Conservation (phyloP, 2,113 vertebrate genomes). For the Eretmochelys imbricata region DNA sequence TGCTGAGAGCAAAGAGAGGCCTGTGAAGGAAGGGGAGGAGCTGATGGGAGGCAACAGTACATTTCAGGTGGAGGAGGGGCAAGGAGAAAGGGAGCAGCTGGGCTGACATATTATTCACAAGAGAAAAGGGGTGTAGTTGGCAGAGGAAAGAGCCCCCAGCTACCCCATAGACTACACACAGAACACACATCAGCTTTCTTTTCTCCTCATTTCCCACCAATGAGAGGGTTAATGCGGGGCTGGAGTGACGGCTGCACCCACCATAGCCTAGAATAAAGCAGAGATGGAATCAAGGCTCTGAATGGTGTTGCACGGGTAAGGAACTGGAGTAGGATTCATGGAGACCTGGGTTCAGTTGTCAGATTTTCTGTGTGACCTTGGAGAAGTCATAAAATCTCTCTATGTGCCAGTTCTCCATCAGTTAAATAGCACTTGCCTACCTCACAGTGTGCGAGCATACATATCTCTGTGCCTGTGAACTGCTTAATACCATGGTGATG, state of each 20-base stretch:
- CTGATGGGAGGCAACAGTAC: background rate
- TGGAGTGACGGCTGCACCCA: background rate
- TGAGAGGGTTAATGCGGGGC: background rate
- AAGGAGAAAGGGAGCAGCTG: background rate
- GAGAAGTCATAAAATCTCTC: background rate
- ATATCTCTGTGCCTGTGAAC: background rate
- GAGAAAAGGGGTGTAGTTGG: background rate
- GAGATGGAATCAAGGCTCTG: background rate
- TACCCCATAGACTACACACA: background rate
- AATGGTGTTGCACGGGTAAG: background rate
- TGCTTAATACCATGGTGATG: too few species aligned
- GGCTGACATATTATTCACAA: background rate
- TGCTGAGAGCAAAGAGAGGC: background rate
- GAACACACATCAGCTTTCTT: background rate
- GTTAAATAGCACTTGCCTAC: background rate
- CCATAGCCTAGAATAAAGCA: background rate
- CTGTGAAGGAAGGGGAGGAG: background rate
- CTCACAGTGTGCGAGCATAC: background rate
- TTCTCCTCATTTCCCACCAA: background rate
- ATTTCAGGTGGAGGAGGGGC: background rate
- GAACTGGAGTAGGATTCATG: background rate
- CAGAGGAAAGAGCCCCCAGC: background rate
- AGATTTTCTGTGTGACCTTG: background rate
- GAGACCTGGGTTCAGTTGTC: background rate
- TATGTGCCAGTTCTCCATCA: background rate